phyloP scores from a whole-genome alignment of 2,797 vertebrate species.

The Falco concolor region DNA sequence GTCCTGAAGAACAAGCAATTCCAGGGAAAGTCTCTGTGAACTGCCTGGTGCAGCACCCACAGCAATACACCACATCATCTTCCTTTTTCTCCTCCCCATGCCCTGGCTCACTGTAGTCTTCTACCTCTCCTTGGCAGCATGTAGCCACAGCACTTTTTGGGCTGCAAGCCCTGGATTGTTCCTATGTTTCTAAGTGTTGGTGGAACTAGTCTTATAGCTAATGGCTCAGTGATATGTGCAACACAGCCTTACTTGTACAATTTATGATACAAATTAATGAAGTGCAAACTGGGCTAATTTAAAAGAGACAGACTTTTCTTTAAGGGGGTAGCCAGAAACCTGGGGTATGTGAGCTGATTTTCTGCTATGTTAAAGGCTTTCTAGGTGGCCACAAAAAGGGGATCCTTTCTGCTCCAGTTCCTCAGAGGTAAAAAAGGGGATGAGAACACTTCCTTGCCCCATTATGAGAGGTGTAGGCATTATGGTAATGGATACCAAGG shows the following conservation, averaged over 20 bases:
- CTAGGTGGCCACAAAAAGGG: neutral
- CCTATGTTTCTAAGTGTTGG: neutral
- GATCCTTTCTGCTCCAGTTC: neutral
- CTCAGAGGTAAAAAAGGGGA: neutral
- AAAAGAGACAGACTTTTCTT: neutral
- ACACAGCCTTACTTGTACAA: neutral
- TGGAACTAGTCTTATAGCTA: neutral
- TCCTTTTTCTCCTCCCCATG: neutral
- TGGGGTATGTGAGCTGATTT: neutral
- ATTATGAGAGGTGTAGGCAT: constrained; percentile 11
- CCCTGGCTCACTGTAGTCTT: neutral
- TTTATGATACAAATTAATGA: neutral
- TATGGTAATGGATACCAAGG: constrained; percentile 30
- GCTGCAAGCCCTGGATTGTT: neutral
- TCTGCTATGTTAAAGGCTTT: neutral
- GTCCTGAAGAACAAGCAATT: neutral
- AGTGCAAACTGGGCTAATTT: neutral
- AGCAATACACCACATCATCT: neutral
- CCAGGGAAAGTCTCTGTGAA: neutral
- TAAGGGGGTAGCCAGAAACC: neutral
- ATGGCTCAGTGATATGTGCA: neutral
- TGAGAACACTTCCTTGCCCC: neutral
- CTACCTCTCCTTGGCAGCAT: neutral
- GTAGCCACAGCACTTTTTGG: neutral
- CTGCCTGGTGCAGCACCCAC: neutral